Percentiles rank a stretch among this genome's conserved stretches.
These are phyloP conservation scores for Champsocephalus esox DNA, from an alignment of 2,797 vertebrate genomes.

Conservation along the genomic window DNA sequence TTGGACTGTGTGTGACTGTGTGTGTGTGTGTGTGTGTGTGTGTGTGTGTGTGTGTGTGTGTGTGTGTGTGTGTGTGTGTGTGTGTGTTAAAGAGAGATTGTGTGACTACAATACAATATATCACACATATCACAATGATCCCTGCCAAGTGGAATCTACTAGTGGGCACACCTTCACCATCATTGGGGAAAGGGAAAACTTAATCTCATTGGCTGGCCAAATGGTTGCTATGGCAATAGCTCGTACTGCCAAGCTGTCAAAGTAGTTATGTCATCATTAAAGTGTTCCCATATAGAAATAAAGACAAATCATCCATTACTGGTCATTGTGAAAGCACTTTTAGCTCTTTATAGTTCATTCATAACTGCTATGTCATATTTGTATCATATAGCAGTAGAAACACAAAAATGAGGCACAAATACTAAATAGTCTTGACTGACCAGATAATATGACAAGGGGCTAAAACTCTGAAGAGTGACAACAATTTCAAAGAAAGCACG, in stretches of 20 bases:
- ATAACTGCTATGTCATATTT: not conserved
- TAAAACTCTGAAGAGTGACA: slow-evolving; percentile 19
- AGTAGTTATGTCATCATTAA: not conserved
- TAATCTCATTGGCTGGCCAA: slow-evolving; percentile 4
- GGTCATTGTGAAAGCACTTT: not conserved
- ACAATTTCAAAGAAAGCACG: slow-evolving; percentile 18
- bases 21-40: not conserved
- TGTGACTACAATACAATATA: too few relatives aligned
- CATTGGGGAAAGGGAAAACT: not conserved
- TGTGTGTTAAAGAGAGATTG: too few relatives aligned
- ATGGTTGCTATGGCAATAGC: slow-evolving; percentile 19
- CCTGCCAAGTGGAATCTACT: not conserved
- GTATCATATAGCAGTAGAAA: not conserved
- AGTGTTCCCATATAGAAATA: not conserved
- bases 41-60: not conserved
- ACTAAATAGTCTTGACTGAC: not conserved
- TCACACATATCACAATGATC: not conserved
- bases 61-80: not conserved
- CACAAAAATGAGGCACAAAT: not conserved
- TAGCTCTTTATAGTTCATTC: not conserved
- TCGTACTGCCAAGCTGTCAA: slow-evolving; percentile 6
- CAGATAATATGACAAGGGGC: not conserved
- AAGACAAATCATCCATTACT: not conserved
- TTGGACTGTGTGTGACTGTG: slow-evolving; percentile 2
- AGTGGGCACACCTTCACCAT: slow-evolving; percentile 14